Base-by-base conservation (phyloP, 2,113 vertebrate genomes). In the Bagarius yarrelli region DNA sequence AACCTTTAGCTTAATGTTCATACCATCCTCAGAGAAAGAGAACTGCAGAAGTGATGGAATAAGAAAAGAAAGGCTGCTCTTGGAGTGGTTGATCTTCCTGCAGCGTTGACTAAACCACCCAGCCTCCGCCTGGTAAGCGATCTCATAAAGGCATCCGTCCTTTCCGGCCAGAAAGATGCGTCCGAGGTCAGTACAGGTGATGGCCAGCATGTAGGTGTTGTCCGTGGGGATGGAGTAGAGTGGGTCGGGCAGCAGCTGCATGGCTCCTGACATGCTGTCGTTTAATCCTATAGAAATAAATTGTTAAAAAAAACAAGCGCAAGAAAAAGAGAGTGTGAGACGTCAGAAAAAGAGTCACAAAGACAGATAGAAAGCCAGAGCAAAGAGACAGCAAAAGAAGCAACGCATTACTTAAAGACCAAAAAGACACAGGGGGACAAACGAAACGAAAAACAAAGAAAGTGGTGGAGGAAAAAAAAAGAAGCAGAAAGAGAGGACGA, bases 71-170 rank as follows among this genome's bases (percentile, higher is more conserved):
- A 99, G 90, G 0, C 92, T 79, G 23, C 96, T 96, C 90, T 98
- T 99, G 5, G 98, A 99, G 89, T 99, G 98, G 89, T 99, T 99
- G 82, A 99, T 98, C 91, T 99, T 99, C 82, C 94, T 91, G 87
- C 97, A 99, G 47, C 97, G 94, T 80, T 98, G 97, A 84, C 95
- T 98, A 87, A 99, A 96, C 98, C 98, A 99, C 55, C 97, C 96
- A 2, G 97, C 96, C 88, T 98, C 96, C 0, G 97, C 97, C 95
- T 99, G 97, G 88, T 99, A 99, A 44, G 94, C 97, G 5, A 99
- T 94, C 93, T 99, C 98, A 85, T 99, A 99, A 34, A 99, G 93
- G 88, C 97, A 98, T 57, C 97, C 98, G 21, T 99, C 98, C 81
- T 97, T 98, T 75, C 97, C 98, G 76, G 96, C 97, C 90, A 99